Evolutionary conservation across 2,113 vertebrate species (phyloP).

Genomic region (Gobio gobio): DNA sequence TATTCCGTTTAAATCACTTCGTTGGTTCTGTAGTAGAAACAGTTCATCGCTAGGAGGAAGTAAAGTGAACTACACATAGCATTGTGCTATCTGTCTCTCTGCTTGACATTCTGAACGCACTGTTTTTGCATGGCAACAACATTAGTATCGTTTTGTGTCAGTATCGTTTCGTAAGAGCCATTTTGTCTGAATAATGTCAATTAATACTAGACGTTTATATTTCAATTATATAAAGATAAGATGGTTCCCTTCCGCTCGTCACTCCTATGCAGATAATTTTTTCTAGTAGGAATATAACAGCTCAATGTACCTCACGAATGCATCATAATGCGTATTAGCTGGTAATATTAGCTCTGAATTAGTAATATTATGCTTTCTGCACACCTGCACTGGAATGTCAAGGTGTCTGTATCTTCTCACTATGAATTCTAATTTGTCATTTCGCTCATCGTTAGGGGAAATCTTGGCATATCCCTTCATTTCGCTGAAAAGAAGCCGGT

Average conservation of each 20-base stretch:
- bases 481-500: conserved; percentile 9
- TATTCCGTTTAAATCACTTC: background rate
- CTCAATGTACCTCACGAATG: background rate
- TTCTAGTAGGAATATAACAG: background rate
- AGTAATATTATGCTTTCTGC: background rate
- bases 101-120: background rate
- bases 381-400: conserved; percentile 1
- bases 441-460: conserved; percentile 15
- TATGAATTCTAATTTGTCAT: background rate
- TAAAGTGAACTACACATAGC: conserved; percentile 27
- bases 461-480: conserved; percentile 8
- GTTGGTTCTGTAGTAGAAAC: background rate
- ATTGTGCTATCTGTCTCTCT: conserved; percentile 23
- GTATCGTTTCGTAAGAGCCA: background rate
- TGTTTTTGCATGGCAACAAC: background rate
- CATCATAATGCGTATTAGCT: background rate
- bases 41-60: conserved; percentile 21
- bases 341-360: background rate
- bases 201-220: background rate
- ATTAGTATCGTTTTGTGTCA: background rate
- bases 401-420: background rate
- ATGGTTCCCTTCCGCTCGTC: conserved; percentile 7
- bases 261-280: background rate
- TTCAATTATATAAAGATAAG: background rate
- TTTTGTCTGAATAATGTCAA: background rate